Conservation (phyloP, 2,888 invertebrate genomes). For the Scaptomyza caliginosa region DNA sequence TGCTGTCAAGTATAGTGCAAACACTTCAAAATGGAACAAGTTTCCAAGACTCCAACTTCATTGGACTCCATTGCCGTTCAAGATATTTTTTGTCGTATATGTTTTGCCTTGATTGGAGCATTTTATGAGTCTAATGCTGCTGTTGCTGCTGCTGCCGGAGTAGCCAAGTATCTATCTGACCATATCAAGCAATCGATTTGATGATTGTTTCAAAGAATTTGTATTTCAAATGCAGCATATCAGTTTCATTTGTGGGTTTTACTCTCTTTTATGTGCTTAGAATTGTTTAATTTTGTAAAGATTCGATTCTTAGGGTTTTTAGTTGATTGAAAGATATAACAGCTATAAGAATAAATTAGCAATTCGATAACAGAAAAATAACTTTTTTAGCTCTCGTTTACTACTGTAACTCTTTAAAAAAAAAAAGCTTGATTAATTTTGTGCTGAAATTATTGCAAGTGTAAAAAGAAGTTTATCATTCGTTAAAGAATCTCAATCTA, state of each 20-base stretch:
- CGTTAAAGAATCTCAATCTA: conserved; percentile 47
- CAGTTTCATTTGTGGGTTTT: background rate
- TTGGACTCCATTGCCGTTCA: conserved; percentile 7
- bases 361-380: too few relatives aligned
- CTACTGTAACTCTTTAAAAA: background rate
- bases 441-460: conserved; percentile 40
- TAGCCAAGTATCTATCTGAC: conserved; percentile 25
- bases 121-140: conserved; percentile 38
- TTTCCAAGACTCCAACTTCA: conserved; percentile 31
- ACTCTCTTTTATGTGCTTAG: background rate
- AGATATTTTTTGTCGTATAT: conserved; percentile 34
- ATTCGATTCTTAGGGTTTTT: background rate
- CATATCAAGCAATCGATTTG: conserved; percentile 24
- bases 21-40: conserved; percentile 64
- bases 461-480: conserved; percentile 36
- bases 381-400: background rate
- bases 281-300: background rate
- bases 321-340: too few relatives aligned
- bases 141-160: conserved; percentile 35
- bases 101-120: conserved; percentile 51
- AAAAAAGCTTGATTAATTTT: conserved; percentile 35
- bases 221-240: conserved; percentile 2
- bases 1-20: conserved; percentile 68
- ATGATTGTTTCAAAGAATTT: conserved; percentile 25
- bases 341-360: too few relatives aligned